Conservation (phyloP, 1,140 invertebrate species). For the Megalonaias nervosa region DNA sequence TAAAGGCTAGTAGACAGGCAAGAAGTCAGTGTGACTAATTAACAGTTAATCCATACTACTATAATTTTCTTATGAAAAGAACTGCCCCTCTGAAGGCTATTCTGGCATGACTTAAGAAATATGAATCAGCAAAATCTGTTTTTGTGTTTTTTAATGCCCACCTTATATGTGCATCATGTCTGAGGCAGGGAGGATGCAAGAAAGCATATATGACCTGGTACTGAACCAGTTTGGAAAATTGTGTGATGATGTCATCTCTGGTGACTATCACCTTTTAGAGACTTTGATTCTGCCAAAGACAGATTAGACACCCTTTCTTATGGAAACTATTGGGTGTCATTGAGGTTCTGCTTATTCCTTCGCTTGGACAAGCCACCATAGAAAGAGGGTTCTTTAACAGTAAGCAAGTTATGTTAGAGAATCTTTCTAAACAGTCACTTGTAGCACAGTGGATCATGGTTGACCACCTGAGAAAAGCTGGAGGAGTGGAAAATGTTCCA, state of each 20-base stretch:
- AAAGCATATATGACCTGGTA: neutral
- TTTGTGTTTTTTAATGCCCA: no score
- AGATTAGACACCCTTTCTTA: neutral
- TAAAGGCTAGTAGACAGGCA: no score
- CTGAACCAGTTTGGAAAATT: neutral
- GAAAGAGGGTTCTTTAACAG: conserved; percentile 55
- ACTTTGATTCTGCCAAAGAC: neutral
- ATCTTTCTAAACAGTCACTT: conserved; percentile 40
- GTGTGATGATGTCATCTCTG: neutral
- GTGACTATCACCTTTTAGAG: neutral
- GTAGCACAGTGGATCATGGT: conserved; percentile 39
- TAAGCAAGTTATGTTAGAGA: conserved; percentile 44
- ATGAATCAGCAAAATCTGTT: no score
- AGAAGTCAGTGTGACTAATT: no score
- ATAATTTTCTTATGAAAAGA: no score
- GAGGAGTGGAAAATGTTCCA: conserved; percentile 27
- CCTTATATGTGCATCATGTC: neutral
- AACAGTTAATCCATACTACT: no score
- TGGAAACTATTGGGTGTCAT: neutral
- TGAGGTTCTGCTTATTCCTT: conserved; percentile 34
- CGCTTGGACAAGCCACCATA: conserved; percentile 54
- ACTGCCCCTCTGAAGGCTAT: no score
- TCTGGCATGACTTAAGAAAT: no score
- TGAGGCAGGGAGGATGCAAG: neutral
- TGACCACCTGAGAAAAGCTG: conserved; percentile 37